Evolutionary conservation across 2,113 vertebrate genomes (phyloP), one percentile per base, ranked within the genome.

Genomic region (Ptychochromis oligacanthus): DNA sequence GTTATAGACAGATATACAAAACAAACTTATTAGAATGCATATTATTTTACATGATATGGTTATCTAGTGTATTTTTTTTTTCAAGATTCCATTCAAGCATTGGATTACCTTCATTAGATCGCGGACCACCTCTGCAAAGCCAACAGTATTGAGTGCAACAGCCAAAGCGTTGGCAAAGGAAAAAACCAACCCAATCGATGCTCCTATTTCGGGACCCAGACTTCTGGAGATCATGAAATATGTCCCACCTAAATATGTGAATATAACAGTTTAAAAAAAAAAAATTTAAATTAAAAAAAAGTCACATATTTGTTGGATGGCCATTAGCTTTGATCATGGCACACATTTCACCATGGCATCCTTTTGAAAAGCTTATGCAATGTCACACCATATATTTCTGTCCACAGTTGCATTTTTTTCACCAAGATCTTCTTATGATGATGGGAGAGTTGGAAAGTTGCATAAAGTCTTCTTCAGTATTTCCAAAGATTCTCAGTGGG

Each of bases 141-240:
- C 95, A 52, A 92, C 94, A 0, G 92, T 93, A 40, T 95, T 91
- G 79, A 96, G 93, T 7, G 95, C 94, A 60, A 94, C 92, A 2
- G 93, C 95, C n/a, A 96, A 83, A 6, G 92, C 91, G 2, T 93
- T 96, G 77, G 93, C 94, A 8, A 96, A 95, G 70, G 92, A 91
- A 72, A 96, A 96, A 5, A 96, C 91, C 80, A 95, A 7, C 2
- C 94, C 93, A 0, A 95, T 95, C 2, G 95, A 95, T 11, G 92
- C 87, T 0, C 94, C 95, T 12, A 96, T 81, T 84, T 96, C 95
- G 11, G 92, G 93, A 1, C 93, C 91, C 62, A 96, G 87, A 3
- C 94, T 94, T 2, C 93, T 82, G 1, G 95, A 97, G 85, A 95
- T 95, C 87, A 96, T 90, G 77, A 97, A 96, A 60, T 96, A 95